Percentiles rank a stretch among this genome's conserved stretches.
These are phyloP conservation scores for Calliopum simillimum DNA, from an alignment of 2,888 invertebrate species.

Conservation along the genomic window DNA sequence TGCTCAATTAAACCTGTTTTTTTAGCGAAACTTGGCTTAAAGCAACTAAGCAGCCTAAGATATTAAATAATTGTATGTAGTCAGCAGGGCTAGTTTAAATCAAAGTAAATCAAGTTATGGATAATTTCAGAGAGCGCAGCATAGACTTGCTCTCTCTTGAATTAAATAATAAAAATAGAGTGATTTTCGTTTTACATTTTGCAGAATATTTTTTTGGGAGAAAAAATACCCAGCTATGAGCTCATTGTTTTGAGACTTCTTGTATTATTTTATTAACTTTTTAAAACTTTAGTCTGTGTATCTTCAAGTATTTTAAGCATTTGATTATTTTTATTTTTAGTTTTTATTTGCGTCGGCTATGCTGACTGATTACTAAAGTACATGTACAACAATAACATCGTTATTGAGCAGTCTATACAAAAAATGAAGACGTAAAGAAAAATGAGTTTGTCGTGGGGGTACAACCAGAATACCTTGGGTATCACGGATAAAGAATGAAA, in stretches of 20 bases:
- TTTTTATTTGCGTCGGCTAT: not conserved
- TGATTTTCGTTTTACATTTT: not conserved
- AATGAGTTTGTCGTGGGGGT: constrained; percentile 22
- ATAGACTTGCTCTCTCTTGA: not conserved
- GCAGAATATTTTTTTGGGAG: not conserved
- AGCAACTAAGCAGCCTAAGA: not conserved
- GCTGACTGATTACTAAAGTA: constrained; percentile 16
- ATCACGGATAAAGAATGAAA: constrained; percentile 47
- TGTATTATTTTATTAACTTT: not conserved
- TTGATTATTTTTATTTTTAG: not conserved
- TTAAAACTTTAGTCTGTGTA: too few species aligned
- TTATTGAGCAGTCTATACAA: not conserved
- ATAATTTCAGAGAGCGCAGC: not conserved
- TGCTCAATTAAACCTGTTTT: constrained; percentile 9
- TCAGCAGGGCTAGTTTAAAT: constrained; percentile 17
- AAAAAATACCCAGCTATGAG: not conserved
- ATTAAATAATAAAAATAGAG: too few species aligned
- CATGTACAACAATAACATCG: not conserved
- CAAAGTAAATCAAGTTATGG: not conserved
- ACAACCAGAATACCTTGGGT: constrained; percentile 47
- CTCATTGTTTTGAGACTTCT: constrained; percentile 9
- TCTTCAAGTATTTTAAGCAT: too few species aligned
- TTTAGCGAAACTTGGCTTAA: constrained; percentile 11
- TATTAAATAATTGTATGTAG: not conserved
- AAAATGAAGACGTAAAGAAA: not conserved